Percentiles rank a stretch among this genome's conserved stretches.
phyloP scores from a whole-genome alignment of 2,113 vertebrate species.

The Clarias macrocephalus region DNA sequence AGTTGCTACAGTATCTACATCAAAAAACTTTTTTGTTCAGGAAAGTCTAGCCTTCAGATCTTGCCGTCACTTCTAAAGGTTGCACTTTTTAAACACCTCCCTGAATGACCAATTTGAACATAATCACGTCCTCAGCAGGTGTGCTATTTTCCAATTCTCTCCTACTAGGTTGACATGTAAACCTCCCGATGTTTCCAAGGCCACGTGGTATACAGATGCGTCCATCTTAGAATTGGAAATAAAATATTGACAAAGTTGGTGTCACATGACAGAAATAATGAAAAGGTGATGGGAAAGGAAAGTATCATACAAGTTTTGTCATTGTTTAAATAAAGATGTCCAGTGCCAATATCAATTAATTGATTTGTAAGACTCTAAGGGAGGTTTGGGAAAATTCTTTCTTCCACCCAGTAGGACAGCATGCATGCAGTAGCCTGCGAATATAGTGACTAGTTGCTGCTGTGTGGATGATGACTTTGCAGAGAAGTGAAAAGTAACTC shows the following conservation, averaged over 20 bases:
- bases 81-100: slow-evolving; percentile 7
- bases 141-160: neutral
- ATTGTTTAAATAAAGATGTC: neutral
- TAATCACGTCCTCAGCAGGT: neutral
- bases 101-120: slow-evolving; percentile 10
- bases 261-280: neutral
- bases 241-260: neutral
- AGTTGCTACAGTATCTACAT: neutral
- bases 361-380: neutral
- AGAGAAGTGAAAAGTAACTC: neutral
- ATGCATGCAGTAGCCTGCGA: neutral
- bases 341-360: neutral
- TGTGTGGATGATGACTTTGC: neutral
- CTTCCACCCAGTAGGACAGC: neutral
- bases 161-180: neutral
- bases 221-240: slow-evolving; percentile 4
- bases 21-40: neutral
- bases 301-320: neutral
- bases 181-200: neutral
- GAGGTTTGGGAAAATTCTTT: neutral
- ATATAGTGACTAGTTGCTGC: neutral
- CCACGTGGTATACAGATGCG: neutral
- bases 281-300: neutral
- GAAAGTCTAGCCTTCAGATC: neutral
- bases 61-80: neutral